Evolutionary conservation across 2,113 vertebrate species (phyloP).

Genomic region (Prietella phreatophila): DNA sequence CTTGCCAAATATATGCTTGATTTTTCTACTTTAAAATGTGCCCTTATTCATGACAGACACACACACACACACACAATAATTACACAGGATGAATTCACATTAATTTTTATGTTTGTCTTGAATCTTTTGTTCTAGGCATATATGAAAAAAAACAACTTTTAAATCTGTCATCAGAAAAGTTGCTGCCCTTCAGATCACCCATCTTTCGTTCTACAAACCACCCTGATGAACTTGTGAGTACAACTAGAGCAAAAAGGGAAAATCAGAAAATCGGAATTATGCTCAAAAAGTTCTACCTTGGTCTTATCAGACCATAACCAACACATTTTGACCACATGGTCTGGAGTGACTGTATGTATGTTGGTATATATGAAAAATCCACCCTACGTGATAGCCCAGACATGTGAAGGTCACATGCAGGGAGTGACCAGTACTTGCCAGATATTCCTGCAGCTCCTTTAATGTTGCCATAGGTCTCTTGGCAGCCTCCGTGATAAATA

Average conservation of each 20-base stretch:
- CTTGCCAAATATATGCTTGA: background rate
- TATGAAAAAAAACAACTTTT: slow-evolving; percentile 45
- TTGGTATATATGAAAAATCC: background rate
- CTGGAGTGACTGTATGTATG: background rate
- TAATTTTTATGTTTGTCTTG: background rate
- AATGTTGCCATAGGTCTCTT: background rate
- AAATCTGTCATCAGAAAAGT: slow-evolving; percentile 58
- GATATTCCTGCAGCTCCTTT: background rate
- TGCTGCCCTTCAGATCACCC: slow-evolving; percentile 74
- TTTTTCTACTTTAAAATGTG: background rate
- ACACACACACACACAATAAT: background rate
- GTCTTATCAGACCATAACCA: background rate
- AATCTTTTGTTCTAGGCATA: slow-evolving; percentile 43
- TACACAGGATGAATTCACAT: background rate
- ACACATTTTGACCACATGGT: background rate
- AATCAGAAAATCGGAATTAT: background rate
- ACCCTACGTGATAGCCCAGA: background rate
- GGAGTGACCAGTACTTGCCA: background rate
- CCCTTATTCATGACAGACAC: background rate
- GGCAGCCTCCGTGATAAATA: background rate
- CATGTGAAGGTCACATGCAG: background rate
- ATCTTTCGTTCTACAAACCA: slow-evolving; percentile 55
- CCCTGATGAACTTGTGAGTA: slow-evolving; percentile 74
- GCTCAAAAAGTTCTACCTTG: background rate
- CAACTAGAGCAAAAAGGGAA: background rate